phyloP scores from a whole-genome alignment of 2,888 invertebrate genomes.

The Oscheius sp. region DNA sequence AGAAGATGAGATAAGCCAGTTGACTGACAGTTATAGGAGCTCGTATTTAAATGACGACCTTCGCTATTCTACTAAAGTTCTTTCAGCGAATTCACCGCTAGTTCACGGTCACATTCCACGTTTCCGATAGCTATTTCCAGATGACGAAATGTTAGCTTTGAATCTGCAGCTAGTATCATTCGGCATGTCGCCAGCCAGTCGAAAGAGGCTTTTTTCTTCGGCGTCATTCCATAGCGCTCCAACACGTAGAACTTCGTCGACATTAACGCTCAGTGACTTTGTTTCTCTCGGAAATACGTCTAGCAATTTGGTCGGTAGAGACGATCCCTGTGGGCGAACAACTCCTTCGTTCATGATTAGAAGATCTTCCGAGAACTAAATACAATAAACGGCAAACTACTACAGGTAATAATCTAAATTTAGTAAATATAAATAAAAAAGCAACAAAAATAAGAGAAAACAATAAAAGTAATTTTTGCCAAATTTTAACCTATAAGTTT shows the following conservation, averaged over 20 bases:
- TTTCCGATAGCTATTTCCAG: slow-evolving; percentile 8
- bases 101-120: slow-evolving; percentile 1
- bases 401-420: no score
- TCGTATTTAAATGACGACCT: not conserved
- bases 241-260: slow-evolving; percentile 14
- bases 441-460: no score
- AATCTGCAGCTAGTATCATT: not conserved
- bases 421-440: no score
- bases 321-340: no score
- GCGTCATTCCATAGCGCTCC: not conserved
- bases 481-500: no score
- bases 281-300: no score
- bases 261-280: not conserved
- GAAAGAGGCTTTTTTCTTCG: not conserved
- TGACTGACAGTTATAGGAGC: slow-evolving; percentile 12
- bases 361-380: no score
- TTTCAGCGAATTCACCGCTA: slow-evolving; percentile 8
- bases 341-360: no score
- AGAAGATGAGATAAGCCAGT: slow-evolving; percentile 1
- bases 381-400: no score
- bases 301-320: no score
- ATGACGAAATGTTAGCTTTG: not conserved
- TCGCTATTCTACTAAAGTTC: not conserved
- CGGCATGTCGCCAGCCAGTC: slow-evolving; percentile 14
- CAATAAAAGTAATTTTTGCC: no score